phyloP scores from a whole-genome alignment of 2,113 vertebrate species.

The Myiagra hebetior region DNA sequence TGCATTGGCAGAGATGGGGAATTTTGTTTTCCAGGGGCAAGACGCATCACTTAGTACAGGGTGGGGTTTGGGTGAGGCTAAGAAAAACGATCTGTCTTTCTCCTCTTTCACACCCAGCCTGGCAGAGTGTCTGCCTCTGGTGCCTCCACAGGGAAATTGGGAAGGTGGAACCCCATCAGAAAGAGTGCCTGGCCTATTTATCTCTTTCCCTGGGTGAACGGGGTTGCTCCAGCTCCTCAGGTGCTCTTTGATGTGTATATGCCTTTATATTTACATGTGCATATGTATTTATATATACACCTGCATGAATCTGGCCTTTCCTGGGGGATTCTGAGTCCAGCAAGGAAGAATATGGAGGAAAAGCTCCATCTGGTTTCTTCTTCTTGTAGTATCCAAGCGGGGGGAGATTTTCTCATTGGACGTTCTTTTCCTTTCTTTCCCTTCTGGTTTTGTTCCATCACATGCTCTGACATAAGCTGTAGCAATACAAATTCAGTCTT shows the following conservation, averaged over 20 bases:
- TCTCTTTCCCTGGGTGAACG: not conserved
- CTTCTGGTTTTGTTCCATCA: not conserved
- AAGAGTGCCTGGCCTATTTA: not conserved
- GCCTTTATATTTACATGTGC: not conserved
- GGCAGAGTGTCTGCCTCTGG: not conserved
- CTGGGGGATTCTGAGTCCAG: not conserved
- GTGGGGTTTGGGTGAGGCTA: not conserved
- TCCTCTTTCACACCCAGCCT: not conserved
- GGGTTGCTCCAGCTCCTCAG: not conserved
- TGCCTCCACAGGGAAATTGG: not conserved
- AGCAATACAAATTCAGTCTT: not conserved
- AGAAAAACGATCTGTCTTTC: not conserved
- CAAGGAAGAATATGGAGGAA: not conserved
- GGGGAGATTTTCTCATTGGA: not conserved
- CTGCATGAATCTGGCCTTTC: not conserved
- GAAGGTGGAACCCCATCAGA: not conserved
- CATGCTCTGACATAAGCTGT: not conserved
- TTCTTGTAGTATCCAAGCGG: not conserved
- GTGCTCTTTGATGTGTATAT: not conserved
- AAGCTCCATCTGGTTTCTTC: not conserved
- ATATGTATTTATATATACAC: not conserved
- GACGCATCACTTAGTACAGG: not conserved
- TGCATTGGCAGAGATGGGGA: not conserved
- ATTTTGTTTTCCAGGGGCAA: not conserved
- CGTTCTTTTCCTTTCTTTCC: not conserved